Base-by-base conservation (phyloP, 2,888 invertebrate species). In the Cephalotes varians region DNA sequence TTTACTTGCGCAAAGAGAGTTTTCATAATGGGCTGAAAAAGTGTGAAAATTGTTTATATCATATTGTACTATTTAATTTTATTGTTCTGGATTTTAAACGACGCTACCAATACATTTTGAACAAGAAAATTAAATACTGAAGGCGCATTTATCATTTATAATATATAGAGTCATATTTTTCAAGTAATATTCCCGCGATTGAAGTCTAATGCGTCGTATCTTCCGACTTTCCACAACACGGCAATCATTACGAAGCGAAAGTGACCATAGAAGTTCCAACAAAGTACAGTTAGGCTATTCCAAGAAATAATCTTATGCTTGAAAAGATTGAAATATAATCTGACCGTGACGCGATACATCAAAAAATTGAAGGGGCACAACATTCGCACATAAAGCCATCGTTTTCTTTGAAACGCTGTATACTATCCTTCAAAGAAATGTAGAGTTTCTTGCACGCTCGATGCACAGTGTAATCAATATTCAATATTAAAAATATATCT, bases 241-340 rank as follows among this genome's bases (percentile, higher is more conserved):
- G 25, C 9, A 44, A 71, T 60, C 44, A 44, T 79, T 71, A 79
- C 44, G 44, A 71, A 47, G 77, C 77, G 77, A 79, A 79, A 79
- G 77, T 79, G 44, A 25, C 18, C 31, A 44, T 56, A 34, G 25
- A 79, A 56, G 77, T 77, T 56, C 0, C 44, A 40, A 31, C 40
- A 10, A 44, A 77, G 44, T 77, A 77, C 31, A 77, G 71, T 77
- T 79, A 58, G 34, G 31, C 25, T 31, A 47, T 56, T 44, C 69
- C 21, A 34, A 25, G 71, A 44, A 71, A 44, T 9, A 71, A 34
- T 71, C 71, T 47, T 56, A 34, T n/a, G 71, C 31, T 54, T 77
- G 56, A 79, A 44, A 69, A 71, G 44, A 79, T 47, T 79, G 71
- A 79, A 79, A 71, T 34, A 44, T 56, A 56, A 79, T 71, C 56